A percentile compares a stretch with the other conserved stretches of the same genome.
Conservation (phyloP, 2,113 vertebrate genomes). For the Phoxinus phoxinus region DNA sequence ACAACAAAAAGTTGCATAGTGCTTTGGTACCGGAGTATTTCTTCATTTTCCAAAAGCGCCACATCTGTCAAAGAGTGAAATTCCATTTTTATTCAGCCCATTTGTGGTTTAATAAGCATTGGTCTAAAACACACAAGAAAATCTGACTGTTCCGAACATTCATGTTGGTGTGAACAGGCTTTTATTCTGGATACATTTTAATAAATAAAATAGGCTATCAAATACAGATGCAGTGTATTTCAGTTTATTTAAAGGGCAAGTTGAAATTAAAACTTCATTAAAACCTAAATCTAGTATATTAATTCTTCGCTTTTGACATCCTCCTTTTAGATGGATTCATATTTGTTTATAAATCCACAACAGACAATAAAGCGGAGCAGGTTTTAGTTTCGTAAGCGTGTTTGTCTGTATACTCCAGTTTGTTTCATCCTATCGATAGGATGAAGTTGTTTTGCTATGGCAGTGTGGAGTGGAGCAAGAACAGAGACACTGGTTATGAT, state of each 20-base stretch:
- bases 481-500: conserved; percentile 38
- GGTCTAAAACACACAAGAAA: not conserved
- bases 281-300: not conserved
- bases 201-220: too few species aligned
- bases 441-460: conserved; percentile 15
- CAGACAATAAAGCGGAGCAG: not conserved
- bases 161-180: not conserved
- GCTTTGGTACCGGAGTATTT: not conserved
- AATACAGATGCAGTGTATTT: too few species aligned
- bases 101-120: not conserved
- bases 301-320: conserved; percentile 14
- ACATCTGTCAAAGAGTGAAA: not conserved
- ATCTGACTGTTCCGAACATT: not conserved
- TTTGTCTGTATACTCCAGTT: not conserved
- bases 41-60: not conserved
- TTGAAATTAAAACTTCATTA: not conserved
- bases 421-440: not conserved
- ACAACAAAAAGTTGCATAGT: too few species aligned
- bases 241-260: not conserved
- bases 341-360: not conserved
- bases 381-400: not conserved
- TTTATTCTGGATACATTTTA: not conserved
- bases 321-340: not conserved
- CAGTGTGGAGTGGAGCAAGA: not conserved
- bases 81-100: not conserved